Conservation (phyloP, 53 echinoderm and acorn worm genomes). For the Stichopus horrens region DNA sequence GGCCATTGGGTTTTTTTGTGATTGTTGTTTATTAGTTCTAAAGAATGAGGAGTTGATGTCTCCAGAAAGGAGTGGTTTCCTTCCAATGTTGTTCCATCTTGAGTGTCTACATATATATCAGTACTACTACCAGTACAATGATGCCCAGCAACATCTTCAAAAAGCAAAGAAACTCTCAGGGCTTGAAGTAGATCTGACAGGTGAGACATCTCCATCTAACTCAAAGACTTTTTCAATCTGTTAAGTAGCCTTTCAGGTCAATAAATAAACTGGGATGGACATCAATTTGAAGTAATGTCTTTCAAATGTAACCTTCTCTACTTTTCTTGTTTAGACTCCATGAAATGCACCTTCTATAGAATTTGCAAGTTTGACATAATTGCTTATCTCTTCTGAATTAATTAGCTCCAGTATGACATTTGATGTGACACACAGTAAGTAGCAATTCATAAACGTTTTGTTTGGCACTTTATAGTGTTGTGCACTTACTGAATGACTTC, state of each 20-base stretch:
- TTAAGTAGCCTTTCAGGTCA: not conserved
- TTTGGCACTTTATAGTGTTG: no score
- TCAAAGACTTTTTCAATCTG: not conserved
- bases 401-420: no score
- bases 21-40: conserved; percentile 51
- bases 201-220: conserved; percentile 47
- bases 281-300: not conserved
- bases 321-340: no score
- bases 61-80: conserved; percentile 48
- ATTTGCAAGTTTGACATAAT: no score
- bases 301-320: not conserved
- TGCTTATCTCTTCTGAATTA: no score
- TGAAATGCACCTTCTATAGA: no score
- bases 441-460: no score
- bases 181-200: conserved; percentile 73
- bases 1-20: no score
- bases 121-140: conserved; percentile 80
- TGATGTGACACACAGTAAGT: no score
- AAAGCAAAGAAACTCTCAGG: conserved; percentile 70
- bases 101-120: conserved; percentile 77
- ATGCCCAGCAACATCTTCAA: conserved; percentile 57
- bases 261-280: not conserved
- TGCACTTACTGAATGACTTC: no score
- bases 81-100: conserved; percentile 73
- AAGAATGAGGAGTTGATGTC: conserved; percentile 73